Base-by-base conservation (phyloP, 2,113 vertebrate genomes). In the Elaphurus davidianus region DNA sequence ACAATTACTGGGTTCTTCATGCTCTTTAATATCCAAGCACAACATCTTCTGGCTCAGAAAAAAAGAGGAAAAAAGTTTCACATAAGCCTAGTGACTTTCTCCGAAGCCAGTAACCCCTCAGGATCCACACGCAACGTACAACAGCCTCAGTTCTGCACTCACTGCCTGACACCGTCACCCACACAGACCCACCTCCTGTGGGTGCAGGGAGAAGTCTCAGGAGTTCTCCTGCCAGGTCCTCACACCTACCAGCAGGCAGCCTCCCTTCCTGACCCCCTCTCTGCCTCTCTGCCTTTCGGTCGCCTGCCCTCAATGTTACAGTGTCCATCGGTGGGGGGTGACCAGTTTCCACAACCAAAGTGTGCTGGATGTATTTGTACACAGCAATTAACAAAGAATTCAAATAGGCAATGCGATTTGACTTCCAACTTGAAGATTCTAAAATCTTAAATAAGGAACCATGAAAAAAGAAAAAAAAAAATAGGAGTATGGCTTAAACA, bases 341-440 rank as follows among this genome's bases (percentile, higher is more conserved):
- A 59, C 12, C 6, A n/a, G 52, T 54, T 82, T 60, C 81, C 52
- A 55, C 14, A 64, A 21, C 7, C 13, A 93, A 71, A 21, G 33
- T 27, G 87, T 2, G 23, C n/a, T 71, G 33, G 17, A 14, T 62
- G n/a, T 30, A 67, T 82, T 6, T 85, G 14, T 30, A 71, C 23
- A 27, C 2, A 47, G 33, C 19, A 86, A 30, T 47, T 86, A 87
- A 90, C 43, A 87, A 74, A 55, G 10, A 93, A 79, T 74, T 79
- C 78, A 96, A 96, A 96, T 33, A 92, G 30, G 54, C 36, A 74
- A 76, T 67, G 11, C 3, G 50, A 85, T 43, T 40, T 74, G 45
- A 81, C 60, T 87, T 92, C 17, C 14, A 59, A 95, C 33, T 62
- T 94, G 89, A 96, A 91, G 40, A 25, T 90, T 97, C 89, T 47